These are phyloP conservation scores for Holacanthella duospinosa DNA, from an alignment of 2,888 invertebrate genomes.

Conservation along the genomic window DNA sequence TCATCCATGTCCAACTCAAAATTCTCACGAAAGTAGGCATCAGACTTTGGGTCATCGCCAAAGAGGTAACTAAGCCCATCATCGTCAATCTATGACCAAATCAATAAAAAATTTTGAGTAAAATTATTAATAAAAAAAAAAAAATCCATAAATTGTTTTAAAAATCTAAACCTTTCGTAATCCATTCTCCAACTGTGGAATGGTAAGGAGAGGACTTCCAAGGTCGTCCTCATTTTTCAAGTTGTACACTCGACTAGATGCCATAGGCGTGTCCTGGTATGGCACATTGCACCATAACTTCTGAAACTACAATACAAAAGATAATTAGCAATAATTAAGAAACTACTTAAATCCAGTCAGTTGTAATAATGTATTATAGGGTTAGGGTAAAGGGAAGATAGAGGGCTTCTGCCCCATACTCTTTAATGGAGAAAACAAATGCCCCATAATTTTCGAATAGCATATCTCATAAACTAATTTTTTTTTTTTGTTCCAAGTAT, in stretches of 20 bases:
- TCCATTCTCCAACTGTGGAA: constrained; percentile 16
- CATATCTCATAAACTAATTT: too few relatives aligned
- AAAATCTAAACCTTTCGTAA: constrained; percentile 17
- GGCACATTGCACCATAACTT: constrained; percentile 60
- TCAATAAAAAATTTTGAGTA: constrained; percentile 2
- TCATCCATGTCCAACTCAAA: constrained; percentile 65
- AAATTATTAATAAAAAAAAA: not conserved
- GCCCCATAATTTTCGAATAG: too few relatives aligned
- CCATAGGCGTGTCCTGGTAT: constrained; percentile 40
- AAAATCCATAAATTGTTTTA: not conserved
- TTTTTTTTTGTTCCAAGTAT: too few relatives aligned
- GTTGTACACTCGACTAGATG: constrained; percentile 9
- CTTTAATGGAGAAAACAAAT: too few relatives aligned
- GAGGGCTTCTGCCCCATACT: too few relatives aligned
- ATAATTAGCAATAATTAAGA: not conserved
- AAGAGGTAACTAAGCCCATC: constrained; percentile 32
- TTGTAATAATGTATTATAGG: too few relatives aligned
- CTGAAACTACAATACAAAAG: constrained; percentile 43
- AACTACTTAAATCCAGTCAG: too few relatives aligned
- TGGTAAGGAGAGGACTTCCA: constrained; percentile 18
- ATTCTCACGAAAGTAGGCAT: constrained; percentile 59
- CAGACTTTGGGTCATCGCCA: constrained; percentile 30
- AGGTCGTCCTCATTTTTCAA: constrained; percentile 14
- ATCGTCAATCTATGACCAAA: constrained; percentile 29
- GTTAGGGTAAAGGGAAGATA: too few relatives aligned